A percentile compares a stretch with the other conserved stretches of the same genome.
These are phyloP conservation scores for Tiaroga cobitis DNA, from an alignment of 2,797 vertebrate species.

Conservation along the genomic window DNA sequence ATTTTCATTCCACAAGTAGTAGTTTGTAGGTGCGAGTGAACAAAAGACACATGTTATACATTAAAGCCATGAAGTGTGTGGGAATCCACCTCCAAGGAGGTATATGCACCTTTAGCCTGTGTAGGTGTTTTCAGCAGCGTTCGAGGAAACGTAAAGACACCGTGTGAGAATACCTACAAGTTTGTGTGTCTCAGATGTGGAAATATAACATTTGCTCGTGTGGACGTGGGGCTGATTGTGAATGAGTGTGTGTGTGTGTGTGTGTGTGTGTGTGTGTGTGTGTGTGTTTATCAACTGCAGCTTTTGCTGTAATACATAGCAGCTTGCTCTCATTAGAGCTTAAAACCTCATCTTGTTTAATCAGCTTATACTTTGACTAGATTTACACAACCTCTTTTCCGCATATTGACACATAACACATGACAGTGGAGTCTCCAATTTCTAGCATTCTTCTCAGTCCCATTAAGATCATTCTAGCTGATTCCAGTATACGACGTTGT, in stretches of 20 bases:
- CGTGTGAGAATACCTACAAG: not conserved
- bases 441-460: not conserved
- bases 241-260: constrained; percentile 3
- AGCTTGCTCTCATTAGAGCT: constrained; percentile 71
- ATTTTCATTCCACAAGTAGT: not conserved
- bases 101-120: not conserved
- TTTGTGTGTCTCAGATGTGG: not conserved
- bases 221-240: not conserved
- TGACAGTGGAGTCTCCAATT: constrained; percentile 6
- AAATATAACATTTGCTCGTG: not conserved
- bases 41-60: not conserved
- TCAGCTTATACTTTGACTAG: constrained; percentile 69
- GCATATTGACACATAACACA: constrained; percentile 41
- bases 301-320: constrained; percentile 64
- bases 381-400: constrained; percentile 58
- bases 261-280: not conserved
- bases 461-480: not conserved
- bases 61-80: not conserved
- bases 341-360: constrained; percentile 69
- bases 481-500: not conserved
- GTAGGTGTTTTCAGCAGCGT: not conserved
- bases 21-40: not conserved
- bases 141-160: not conserved
- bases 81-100: not conserved
- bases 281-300: constrained; percentile 53